Conservation (phyloP, 2,113 vertebrate genomes). For the Rhinolophus sinicus region DNA sequence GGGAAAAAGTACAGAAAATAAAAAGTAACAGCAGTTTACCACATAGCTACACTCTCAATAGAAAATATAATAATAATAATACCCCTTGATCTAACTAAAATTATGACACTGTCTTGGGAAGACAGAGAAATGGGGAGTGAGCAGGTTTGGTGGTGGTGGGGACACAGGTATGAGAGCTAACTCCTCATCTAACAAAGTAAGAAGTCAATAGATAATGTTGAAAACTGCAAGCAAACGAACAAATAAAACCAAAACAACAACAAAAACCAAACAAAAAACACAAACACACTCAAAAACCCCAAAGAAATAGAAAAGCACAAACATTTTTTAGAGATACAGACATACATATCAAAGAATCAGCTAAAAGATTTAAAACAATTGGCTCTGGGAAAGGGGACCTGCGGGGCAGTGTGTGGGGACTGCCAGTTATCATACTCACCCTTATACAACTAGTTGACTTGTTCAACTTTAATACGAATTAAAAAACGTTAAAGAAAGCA, state of each 20-base stretch:
- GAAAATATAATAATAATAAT: background rate
- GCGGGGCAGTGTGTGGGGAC: background rate
- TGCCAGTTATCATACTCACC: background rate
- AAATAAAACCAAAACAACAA: background rate
- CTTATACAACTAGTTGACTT: background rate
- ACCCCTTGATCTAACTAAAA: background rate
- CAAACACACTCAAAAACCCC: too few species aligned
- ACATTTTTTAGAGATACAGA: background rate
- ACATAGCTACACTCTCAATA: background rate
- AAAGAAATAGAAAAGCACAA: background rate
- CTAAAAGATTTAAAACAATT: background rate
- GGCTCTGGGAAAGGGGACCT: background rate
- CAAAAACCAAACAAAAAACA: background rate
- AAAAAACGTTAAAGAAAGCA: background rate
- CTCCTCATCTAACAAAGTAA: background rate
- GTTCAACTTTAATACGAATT: conserved; percentile 12
- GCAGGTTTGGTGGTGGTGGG: background rate
- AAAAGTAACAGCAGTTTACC: background rate
- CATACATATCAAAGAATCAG: background rate
- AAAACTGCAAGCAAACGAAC: background rate
- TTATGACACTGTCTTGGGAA: background rate
- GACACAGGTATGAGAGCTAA: background rate
- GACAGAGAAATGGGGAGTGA: background rate
- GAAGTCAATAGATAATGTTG: background rate
- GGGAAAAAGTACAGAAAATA: background rate